Percentiles rank a stretch among this genome's conserved stretches.
Evolutionary conservation across 92 coral and sea anemone species (phyloP).

Genomic region (Epizoanthus ramosus): DNA sequence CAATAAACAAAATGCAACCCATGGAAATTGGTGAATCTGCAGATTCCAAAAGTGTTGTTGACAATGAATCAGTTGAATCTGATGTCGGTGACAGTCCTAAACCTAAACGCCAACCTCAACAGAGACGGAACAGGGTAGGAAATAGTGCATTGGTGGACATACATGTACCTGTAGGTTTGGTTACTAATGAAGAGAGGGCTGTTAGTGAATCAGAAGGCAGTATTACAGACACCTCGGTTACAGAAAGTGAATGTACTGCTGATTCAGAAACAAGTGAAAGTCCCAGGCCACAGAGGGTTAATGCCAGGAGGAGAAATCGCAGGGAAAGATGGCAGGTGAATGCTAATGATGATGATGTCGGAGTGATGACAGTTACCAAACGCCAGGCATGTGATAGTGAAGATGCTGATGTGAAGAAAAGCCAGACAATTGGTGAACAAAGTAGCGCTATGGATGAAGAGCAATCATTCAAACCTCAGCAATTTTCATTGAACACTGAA

Average conservation of each 20-base stretch:
- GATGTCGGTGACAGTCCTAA: not conserved
- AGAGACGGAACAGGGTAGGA: not conserved
- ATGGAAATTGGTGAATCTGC: not conserved
- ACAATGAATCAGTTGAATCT: not conserved
- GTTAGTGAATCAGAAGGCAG: constrained; percentile 21
- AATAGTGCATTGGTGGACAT: not conserved
- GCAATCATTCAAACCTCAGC: not conserved
- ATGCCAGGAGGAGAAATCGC: constrained; percentile 47
- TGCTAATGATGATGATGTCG: not conserved
- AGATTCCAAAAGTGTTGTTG: not conserved
- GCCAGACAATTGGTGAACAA: not conserved
- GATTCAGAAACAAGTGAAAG: not conserved
- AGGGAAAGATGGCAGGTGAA: constrained; percentile 16
- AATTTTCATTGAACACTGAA: constrained; percentile 1
- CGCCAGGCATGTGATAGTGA: not conserved
- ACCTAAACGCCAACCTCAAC: not conserved
- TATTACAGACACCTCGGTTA: not conserved
- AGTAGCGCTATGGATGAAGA: not conserved
- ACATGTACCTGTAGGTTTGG: not conserved
- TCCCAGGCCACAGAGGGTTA: constrained; percentile 68
- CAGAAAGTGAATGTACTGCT: constrained; percentile 6
- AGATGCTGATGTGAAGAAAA: not conserved
- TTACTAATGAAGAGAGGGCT: not conserved
- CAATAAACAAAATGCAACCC: not conserved
- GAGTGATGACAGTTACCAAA: not conserved